Base-by-base conservation (phyloP, 2,113 vertebrate species). In the Acrocephalus kingi region DNA sequence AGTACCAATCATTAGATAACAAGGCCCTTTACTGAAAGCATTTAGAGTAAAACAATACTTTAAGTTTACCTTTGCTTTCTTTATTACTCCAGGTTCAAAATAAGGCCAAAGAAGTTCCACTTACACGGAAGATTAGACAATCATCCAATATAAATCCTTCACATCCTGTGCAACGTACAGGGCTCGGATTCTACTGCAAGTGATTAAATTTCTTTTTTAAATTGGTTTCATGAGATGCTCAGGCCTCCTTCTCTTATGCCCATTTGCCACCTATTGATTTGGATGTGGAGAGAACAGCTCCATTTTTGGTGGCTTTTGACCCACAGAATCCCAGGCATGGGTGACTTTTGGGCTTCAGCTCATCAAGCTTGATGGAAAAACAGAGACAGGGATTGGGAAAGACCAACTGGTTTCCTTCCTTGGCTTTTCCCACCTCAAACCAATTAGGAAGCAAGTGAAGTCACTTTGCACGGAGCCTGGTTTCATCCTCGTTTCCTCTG, bases 1-100 rank as follows among this genome's bases (percentile, higher is more conserved):
- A 97, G 97, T 96, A 98, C 97, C 98, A 98, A 98, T 98, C 98
- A 98, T 98, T 98, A 98, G 98, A 98, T 98, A 98, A 98, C 97
- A 98, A 98, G 97, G 63, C 83, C 96, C 97, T 98, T 97, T 98
- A 98, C 97, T 97, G 97, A 97, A 98, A 98, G 96, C 97, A 98
- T 98, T 98, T 98, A 97, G 95, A 98, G 97, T 97, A 97, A 98
- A 98, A 98, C 97, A 98, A 98, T 98, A 97, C 98, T 98, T 98
- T 98, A 97, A 97, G 95, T 98, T 98, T 98, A 98, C 97, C 96
- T 98, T 96, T 96, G 89, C 97, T 98, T 98, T 97, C 96, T 98
- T 97, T 97, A 98, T 97, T 98, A 97, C 92, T 96, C 78, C 78
- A 97, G 80, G 97, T 98, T 98, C 97, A 98, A 97, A 97, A 96